These are phyloP conservation scores for Lophius americanus DNA, from an alignment of 2,797 vertebrate genomes.

Conservation along the genomic window DNA sequence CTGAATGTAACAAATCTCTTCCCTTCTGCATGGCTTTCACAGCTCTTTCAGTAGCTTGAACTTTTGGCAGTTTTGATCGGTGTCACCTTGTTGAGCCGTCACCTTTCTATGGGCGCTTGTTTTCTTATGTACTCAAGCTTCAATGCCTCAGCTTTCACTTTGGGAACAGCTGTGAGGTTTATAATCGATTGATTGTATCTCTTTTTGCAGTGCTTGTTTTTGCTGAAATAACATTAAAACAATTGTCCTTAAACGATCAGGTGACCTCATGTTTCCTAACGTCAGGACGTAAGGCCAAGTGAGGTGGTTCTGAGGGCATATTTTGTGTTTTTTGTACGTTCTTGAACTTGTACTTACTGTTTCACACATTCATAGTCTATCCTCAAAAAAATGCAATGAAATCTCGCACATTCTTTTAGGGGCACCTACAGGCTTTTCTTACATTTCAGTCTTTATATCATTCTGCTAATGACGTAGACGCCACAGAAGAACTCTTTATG, in stretches of 20 bases:
- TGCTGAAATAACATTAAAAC: constrained; percentile 67
- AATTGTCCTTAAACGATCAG: constrained; percentile 19
- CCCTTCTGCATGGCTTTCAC: constrained; percentile 64
- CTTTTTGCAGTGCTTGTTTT: constrained; percentile 63
- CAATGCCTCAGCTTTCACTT: constrained; percentile 46
- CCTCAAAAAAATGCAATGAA: no score
- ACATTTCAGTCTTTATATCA: no score
- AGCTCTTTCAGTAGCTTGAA: constrained; percentile 32
- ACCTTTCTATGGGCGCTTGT: constrained; percentile 44
- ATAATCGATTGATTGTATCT: constrained; percentile 50
- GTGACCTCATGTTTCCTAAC: constrained; percentile 1
- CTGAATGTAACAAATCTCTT: constrained; percentile 70
- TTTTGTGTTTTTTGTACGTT: no score
- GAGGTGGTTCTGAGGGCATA: not conserved
- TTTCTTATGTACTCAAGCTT: constrained; percentile 48
- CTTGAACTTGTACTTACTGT: no score
- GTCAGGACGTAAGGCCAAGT: not conserved
- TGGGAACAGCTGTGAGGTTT: constrained; percentile 48
- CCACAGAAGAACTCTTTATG: no score
- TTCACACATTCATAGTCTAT: no score
- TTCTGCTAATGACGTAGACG: no score
- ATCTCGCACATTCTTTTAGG: no score
- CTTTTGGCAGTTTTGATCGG: constrained; percentile 36
- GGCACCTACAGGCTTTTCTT: no score
- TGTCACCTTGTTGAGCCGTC: constrained; percentile 45